Conservation (phyloP, 1,140 invertebrate species). For the Xylocopa sonorina region DNA sequence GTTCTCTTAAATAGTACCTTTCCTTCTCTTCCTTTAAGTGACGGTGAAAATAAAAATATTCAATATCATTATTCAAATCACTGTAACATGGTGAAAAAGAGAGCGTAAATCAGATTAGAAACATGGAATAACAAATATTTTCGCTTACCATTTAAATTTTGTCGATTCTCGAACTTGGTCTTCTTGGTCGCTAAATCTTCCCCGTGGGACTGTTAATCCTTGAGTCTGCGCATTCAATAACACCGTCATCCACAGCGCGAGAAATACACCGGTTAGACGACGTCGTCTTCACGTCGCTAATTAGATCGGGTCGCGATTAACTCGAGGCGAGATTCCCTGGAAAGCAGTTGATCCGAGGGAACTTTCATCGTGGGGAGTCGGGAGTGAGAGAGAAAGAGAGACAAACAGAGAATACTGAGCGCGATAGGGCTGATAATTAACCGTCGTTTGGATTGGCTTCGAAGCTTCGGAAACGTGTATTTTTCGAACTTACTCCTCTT, state of each 20-base stretch:
- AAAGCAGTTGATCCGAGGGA: conserved; percentile 47
- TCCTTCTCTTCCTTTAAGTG: too few species aligned
- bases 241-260: neutral
- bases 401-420: neutral
- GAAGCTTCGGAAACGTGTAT: neutral
- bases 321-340: conserved; percentile 49
- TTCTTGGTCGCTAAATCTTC: neutral
- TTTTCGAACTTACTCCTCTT: neutral
- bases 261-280: conserved; percentile 4
- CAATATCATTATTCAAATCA: too few species aligned
- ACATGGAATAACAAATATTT: too few species aligned
- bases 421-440: conserved; percentile 51
- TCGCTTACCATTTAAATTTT: too few species aligned
- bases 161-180: too few species aligned
- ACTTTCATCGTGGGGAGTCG: conserved; percentile 34
- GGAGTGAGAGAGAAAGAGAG: too few species aligned
- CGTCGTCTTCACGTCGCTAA: conserved; percentile 44
- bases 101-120: too few species aligned
- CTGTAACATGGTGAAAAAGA: too few species aligned
- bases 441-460: neutral
- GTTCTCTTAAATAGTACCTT: too few species aligned
- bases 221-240: neutral
- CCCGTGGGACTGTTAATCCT: too few species aligned
- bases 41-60: too few species aligned
- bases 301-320: conserved; percentile 56